phyloP scores from a whole-genome alignment of 2,888 invertebrate species.

The Odontomyia ornata region DNA sequence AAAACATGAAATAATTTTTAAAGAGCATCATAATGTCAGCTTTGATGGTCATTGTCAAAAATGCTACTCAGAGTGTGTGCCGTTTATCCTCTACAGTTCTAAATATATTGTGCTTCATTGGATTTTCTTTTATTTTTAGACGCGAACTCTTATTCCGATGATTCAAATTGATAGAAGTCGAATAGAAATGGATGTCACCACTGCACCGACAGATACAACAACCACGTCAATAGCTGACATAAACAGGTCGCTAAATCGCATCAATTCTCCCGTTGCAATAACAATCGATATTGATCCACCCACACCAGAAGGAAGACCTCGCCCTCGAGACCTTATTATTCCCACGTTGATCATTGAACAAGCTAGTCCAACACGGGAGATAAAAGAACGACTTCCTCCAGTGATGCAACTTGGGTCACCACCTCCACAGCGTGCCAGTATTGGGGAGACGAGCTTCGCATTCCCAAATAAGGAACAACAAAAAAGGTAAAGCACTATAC shows the following conservation, averaged over 20 bases:
- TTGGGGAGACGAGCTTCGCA: conserved; percentile 61
- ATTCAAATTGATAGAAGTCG: conserved; percentile 47
- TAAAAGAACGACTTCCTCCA: conserved; percentile 64
- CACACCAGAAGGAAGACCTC: conserved; percentile 56
- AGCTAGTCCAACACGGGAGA: conserved; percentile 73
- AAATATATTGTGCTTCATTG: neutral
- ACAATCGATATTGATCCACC: conserved; percentile 59
- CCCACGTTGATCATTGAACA: conserved; percentile 74
- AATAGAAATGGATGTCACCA: conserved; percentile 54
- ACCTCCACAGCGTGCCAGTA: conserved; percentile 66
- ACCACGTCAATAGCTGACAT: conserved; percentile 54
- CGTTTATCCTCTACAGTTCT: too few relatives aligned
- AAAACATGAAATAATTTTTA: too few relatives aligned
- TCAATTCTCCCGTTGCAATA: conserved; percentile 51
- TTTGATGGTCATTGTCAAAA: neutral
- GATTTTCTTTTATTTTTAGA: neutral
- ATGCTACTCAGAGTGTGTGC: too few relatives aligned
- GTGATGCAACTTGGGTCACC: conserved; percentile 68
- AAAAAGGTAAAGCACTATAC: conserved; percentile 56
- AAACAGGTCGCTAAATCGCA: conserved; percentile 47
- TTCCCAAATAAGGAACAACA: conserved; percentile 65
- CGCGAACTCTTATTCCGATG: conserved; percentile 43
- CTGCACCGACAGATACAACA: conserved; percentile 55
- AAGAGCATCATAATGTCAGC: neutral
- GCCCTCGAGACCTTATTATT: conserved; percentile 68